Conservation (phyloP, 2,113 vertebrate genomes). For the Eulacestoma nigropectus region DNA sequence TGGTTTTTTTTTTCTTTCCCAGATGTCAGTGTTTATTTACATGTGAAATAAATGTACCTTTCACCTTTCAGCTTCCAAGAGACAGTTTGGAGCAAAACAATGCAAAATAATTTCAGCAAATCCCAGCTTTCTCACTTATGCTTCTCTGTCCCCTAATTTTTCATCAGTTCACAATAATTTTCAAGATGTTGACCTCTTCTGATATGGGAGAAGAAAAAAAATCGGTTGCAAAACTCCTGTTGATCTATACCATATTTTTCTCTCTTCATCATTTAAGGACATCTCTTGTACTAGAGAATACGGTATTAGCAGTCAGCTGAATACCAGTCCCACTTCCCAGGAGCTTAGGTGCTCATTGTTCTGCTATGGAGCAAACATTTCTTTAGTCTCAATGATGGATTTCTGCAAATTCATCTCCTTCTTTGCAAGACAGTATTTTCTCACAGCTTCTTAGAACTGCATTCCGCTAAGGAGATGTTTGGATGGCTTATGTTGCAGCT, state of each 20-base stretch:
- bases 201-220: background rate
- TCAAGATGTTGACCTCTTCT: background rate
- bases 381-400: background rate
- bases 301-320: background rate
- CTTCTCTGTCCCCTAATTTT: background rate
- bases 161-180: background rate
- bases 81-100: background rate
- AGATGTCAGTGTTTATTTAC: background rate
- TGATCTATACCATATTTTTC: background rate
- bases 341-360: background rate
- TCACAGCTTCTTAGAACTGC: background rate
- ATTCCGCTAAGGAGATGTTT: background rate
- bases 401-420: conserved; percentile 1
- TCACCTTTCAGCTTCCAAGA: background rate
- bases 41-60: background rate
- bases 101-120: background rate
- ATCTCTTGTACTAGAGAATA: background rate
- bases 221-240: background rate
- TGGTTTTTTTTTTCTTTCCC: background rate
- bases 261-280: background rate
- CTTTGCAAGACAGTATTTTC: background rate
- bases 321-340: background rate
- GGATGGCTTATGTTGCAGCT: conserved; percentile 23
- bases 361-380: background rate
- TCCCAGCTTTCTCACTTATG: background rate